Evolutionary conservation across 2,797 vertebrate genomes (phyloP), one percentile per base, ranked within the genome.

Genomic region (Enoplosus armatus): DNA sequence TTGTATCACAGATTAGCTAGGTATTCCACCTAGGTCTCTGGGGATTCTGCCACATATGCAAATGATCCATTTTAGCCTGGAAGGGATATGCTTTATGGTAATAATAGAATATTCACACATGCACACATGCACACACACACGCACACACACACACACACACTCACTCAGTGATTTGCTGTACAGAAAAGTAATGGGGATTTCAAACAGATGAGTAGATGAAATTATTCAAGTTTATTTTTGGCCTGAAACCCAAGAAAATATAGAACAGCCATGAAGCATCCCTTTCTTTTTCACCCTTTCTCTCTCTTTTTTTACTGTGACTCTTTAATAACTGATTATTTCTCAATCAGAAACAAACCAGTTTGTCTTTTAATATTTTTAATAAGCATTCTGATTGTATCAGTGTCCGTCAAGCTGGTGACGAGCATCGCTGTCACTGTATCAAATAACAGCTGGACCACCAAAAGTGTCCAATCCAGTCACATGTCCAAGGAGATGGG

Each of bases 31-130:
- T 33, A 20, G 12, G 26, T 84, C 77, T 74, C 66, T 59, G 43
- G 74, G 62, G 82, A 84, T 69, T 80, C 24, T 54, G 56, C 45
- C 61, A 74, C 51, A 53, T 74, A 73, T 83, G 75, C 54, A 80
- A 69, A 85, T 72, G 22, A n/a, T 72, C 48, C 31, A 39, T 59
- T 74, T 80, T 63, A 71, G 64, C 43, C 82, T 84, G 33, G 41
- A 53, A 80, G 71, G 56, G 50, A 73, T 72, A 62, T 22, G 33
- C 26, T 65, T 71, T 63, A 80, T 72, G 48, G n/a, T 75, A 64
- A 80, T 75, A 69, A 77, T 55, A 72, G 33, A 35, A 59, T 51
- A 43, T 58, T 53, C 72, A 53, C 65, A 67, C 56, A 73, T 22
- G 22, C 35, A 73, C 26, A 45, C 37, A 48, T 39, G 61, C 8